phyloP scores from a whole-genome alignment of 2,113 vertebrate species.

The Paracanthobrama guichenoti region DNA sequence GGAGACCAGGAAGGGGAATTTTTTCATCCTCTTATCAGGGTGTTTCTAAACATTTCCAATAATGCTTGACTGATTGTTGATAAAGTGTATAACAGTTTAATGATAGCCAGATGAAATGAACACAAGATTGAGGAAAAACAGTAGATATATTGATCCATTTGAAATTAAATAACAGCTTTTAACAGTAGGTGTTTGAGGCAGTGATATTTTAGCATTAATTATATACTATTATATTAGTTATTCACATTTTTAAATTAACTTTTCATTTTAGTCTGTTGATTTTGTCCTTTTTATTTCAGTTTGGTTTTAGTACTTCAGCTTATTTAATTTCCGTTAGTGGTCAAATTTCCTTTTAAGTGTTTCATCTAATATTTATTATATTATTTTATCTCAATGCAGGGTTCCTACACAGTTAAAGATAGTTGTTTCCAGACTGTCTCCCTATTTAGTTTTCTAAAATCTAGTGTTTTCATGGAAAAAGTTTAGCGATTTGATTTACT shows the following conservation, averaged over 20 bases:
- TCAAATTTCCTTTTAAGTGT: background rate
- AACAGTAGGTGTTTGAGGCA: background rate
- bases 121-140: background rate
- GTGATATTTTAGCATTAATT: background rate
- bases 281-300: background rate
- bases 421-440: too few relatives aligned
- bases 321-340: background rate
- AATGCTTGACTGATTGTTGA: conserved; percentile 2
- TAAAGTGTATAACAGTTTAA: background rate
- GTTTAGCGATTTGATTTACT: too few relatives aligned
- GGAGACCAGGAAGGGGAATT: background rate
- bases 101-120: background rate
- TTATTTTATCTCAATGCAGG: background rate
- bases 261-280: background rate
- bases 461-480: too few relatives aligned
- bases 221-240: background rate
- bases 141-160: background rate
- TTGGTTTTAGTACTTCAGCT: background rate
- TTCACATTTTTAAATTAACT: background rate
- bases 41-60: conserved; percentile 19
- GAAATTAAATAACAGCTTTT: too few relatives aligned
- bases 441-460: too few relatives aligned
- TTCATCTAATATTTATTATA: background rate
- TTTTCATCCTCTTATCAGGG: conserved; percentile 9
- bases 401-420: too few relatives aligned